Evolutionary conservation across 23 tunicate species (phyloP), one percentile per base, ranked within the genome.

Genomic region (Botrylloides violaceus): DNA sequence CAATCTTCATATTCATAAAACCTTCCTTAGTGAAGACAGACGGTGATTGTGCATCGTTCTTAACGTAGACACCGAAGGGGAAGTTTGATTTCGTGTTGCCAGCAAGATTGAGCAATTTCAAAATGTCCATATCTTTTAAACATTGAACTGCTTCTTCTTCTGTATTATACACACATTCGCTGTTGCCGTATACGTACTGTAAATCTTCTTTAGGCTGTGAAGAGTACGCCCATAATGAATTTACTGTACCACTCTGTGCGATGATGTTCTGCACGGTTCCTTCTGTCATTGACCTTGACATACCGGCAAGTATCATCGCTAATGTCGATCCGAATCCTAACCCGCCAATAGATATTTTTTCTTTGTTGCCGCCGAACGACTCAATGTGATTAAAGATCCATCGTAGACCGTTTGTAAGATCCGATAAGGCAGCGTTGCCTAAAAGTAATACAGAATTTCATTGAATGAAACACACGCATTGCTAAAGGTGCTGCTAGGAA

Each of bases 141-240:
- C 74, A 68, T 15, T n/a, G n/a, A 26, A 68, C 29, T 6, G 57
- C 5, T 23, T 12, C 37, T 68, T 39, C 49, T 7, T 19, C 15
- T 9, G 28, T n/a, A 26, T 35, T 43, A 9, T 23, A n/a, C 18
- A 1, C 25, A 43, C 74, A 68, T 19, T 43, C 58, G 4, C 28
- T 30, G 4, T 43, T 35, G 36, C 19, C 58, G 37, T 21, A 30
- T 5, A 68, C 25, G 7, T 38, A 30, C 15, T 20, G 1, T 0
- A 68, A 30, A 0, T 68, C 74, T 5, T 36, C 61, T 6, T 38
- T 24, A 1, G 74, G 74, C 9, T 37, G 5, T 23, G 30, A 20
- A 9, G 74, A 18, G n/a, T 68, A 68, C 9, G 74, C 74, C 74
- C 74, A 68, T 12, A 43, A 19, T n/a, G 74, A 35, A 39, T 39